Evolutionary conservation across 2,113 vertebrate species (phyloP).

Genomic region (Chascanopsetta lugubris): DNA sequence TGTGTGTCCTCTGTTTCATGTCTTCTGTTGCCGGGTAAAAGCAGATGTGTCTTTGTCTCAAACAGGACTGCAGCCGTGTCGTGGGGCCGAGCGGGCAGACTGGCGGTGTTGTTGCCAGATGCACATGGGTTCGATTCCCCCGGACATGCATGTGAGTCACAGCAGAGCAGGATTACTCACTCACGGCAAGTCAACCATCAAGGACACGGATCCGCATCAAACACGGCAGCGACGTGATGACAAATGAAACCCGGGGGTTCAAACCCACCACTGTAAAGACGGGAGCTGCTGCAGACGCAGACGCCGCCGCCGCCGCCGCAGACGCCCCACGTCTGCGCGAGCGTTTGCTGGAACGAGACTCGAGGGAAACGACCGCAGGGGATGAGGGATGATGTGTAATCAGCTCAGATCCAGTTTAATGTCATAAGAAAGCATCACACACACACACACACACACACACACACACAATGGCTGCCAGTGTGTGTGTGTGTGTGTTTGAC

Average conservation of each 20-base stretch:
- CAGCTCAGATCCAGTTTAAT: too few relatives aligned
- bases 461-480: slow-evolving; percentile 25
- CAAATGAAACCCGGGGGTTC: slow-evolving; percentile 46
- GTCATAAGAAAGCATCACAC: too few relatives aligned
- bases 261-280: slow-evolving; percentile 24
- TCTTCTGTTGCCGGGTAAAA: slow-evolving; percentile 16
- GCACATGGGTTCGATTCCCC: slow-evolving; percentile 29
- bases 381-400: slow-evolving; percentile 1
- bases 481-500: too few relatives aligned
- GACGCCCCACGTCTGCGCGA: slow-evolving; percentile 18
- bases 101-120: slow-evolving; percentile 3
- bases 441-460: too few relatives aligned
- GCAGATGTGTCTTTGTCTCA: slow-evolving; percentile 38
- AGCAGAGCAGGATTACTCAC: slow-evolving; percentile 40
- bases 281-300: slow-evolving; percentile 17
- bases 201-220: slow-evolving; percentile 45
- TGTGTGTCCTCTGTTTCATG: slow-evolving; percentile 22
- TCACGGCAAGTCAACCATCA: slow-evolving; percentile 67
- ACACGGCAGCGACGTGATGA: slow-evolving; percentile 48
- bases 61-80: slow-evolving; percentile 19
- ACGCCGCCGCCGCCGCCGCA: background rate
- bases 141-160: slow-evolving; percentile 11
- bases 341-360: background rate
- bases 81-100: slow-evolving; percentile 26
- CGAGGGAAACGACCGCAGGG: background rate